Conservation (phyloP, 2,797 vertebrate species). For the Poecilia picta region DNA sequence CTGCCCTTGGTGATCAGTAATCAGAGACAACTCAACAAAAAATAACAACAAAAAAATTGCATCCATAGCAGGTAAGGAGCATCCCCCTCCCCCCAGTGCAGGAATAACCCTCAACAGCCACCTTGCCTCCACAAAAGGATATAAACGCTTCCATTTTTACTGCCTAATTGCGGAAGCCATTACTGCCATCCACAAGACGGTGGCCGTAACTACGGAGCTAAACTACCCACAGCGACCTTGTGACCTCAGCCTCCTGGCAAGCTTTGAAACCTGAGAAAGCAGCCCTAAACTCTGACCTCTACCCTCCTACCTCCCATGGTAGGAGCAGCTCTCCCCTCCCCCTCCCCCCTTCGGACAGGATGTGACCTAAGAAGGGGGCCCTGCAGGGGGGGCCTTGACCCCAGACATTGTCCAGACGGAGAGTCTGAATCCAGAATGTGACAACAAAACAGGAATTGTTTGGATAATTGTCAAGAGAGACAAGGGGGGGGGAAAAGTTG, state of each 20-base stretch:
- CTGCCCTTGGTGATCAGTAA: constrained; percentile 63
- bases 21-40: constrained; percentile 48
- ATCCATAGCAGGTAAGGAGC: constrained; percentile 51
- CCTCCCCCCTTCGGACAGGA: constrained; percentile 76
- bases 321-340: constrained; percentile 48
- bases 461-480: constrained; percentile 35
- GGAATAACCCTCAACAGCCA: constrained; percentile 33
- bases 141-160: constrained; percentile 81
- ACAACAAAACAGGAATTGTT: constrained; percentile 50
- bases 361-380: constrained; percentile 74
- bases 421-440: constrained; percentile 63
- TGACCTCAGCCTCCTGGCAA: constrained; percentile 57
- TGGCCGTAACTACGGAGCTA: constrained; percentile 63
- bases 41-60: constrained; percentile 33
- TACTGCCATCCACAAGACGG: constrained; percentile 68
- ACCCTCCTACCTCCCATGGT: constrained; percentile 70
- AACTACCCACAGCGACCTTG: constrained; percentile 66
- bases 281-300: constrained; percentile 73
- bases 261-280: constrained; percentile 84
- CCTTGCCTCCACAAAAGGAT: constrained; percentile 49
- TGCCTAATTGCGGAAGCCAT: constrained; percentile 81
- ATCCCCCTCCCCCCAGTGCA: constrained; percentile 12
- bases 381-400: constrained; percentile 76
- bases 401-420: constrained; percentile 82
- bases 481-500: fast-evolving